Evolutionary conservation across 1,140 invertebrate species (phyloP).

Genomic region (Antheraea mylitta): DNA sequence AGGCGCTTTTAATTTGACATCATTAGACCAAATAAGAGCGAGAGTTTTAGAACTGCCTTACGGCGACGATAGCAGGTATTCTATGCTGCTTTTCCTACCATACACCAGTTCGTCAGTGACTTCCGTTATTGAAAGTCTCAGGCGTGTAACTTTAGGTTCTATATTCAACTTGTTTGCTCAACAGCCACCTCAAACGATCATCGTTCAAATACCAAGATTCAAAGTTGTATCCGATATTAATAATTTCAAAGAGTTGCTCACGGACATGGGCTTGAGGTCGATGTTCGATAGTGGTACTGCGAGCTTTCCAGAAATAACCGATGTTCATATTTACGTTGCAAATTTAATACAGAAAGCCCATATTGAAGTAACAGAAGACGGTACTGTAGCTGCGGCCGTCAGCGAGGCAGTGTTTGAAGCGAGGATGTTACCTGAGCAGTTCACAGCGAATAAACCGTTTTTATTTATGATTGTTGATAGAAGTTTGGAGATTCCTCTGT

Average conservation of each 20-base stretch:
- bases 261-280: slow-evolving; percentile 82
- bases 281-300: slow-evolving; percentile 80
- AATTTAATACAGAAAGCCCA: slow-evolving; percentile 84
- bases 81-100: slow-evolving; percentile 84
- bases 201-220: slow-evolving; percentile 83
- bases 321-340: slow-evolving; percentile 73
- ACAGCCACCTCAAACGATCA: slow-evolving; percentile 56
- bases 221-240: slow-evolving; percentile 79
- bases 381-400: slow-evolving; percentile 82
- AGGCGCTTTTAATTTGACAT: slow-evolving; percentile 45
- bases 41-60: slow-evolving; percentile 84
- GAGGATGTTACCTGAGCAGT: slow-evolving; percentile 50
- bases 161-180: slow-evolving; percentile 67
- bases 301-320: slow-evolving; percentile 82
- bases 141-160: slow-evolving; percentile 66
- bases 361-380: slow-evolving; percentile 86
- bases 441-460: slow-evolving; percentile 74
- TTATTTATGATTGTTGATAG: slow-evolving; percentile 77
- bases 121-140: slow-evolving; percentile 64
- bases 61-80: slow-evolving; percentile 78
- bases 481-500: slow-evolving; percentile 59
- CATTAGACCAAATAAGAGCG: slow-evolving; percentile 66
- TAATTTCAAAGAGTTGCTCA: slow-evolving; percentile 79
- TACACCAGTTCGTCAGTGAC: slow-evolving; percentile 37
- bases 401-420: slow-evolving; percentile 74